phyloP scores from a whole-genome alignment of 2,888 invertebrate genomes.

The Sphecodes monilicornis region DNA sequence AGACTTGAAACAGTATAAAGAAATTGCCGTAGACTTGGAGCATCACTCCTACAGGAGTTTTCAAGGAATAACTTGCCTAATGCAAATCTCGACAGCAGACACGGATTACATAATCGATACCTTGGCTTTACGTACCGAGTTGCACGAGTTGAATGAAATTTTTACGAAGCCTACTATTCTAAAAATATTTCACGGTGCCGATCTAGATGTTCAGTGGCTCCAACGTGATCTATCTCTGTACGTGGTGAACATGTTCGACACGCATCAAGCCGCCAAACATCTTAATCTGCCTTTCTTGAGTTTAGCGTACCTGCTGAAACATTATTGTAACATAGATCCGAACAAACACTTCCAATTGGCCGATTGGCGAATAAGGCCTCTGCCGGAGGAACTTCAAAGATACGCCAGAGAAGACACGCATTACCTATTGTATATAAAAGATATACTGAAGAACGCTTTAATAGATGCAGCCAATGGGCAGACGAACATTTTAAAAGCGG shows the following conservation, averaged over 20 bases:
- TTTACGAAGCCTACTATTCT: conserved; percentile 95
- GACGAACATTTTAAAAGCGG: conserved; percentile 88
- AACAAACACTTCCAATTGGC: conserved; percentile 97
- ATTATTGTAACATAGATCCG: conserved; percentile 91
- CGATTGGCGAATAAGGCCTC: conserved; percentile 87
- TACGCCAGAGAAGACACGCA: conserved; percentile 98
- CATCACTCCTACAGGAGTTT: conserved; percentile 97
- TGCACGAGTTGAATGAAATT: conserved; percentile 93
- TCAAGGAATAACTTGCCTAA: conserved; percentile 97
- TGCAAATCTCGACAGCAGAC: conserved; percentile 95
- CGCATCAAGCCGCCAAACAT: conserved; percentile 93
- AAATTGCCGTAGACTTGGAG: conserved; percentile 96
- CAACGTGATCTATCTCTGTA: conserved; percentile 98
- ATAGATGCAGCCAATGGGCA: conserved; percentile 88
- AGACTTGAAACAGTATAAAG: conserved; percentile 88
- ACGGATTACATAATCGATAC: conserved; percentile 96
- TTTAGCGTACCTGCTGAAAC: conserved; percentile 91
- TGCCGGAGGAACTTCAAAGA: conserved; percentile 91
- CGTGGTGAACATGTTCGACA: conserved; percentile 98
- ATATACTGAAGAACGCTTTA: conserved; percentile 91
- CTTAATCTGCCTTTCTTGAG: conserved; percentile 90
- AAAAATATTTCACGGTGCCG: conserved; percentile 98
- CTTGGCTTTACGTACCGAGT: conserved; percentile 91
- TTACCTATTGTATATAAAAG: conserved; percentile 95
- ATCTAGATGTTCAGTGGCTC: conserved; percentile 95